Conservation (phyloP, 2,113 vertebrate species). For the Petromus typicus region DNA sequence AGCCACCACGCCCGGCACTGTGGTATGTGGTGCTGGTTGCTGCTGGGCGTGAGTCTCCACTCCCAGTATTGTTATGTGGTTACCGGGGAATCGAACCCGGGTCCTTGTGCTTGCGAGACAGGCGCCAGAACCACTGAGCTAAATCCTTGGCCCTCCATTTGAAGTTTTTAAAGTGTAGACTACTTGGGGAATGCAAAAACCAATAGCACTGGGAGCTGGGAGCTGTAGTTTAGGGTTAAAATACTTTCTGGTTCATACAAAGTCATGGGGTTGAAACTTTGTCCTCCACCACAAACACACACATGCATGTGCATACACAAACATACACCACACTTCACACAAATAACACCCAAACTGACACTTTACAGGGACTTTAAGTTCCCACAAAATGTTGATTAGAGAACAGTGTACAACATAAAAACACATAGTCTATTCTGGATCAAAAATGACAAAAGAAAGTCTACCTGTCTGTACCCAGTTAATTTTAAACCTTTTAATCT, state of each 20-base stretch:
- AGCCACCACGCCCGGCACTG: too few species aligned
- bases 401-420: not conserved
- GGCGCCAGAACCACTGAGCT: too few species aligned
- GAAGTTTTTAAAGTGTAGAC: constrained; percentile 43
- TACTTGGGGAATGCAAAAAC: constrained; percentile 15
- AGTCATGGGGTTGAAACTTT: not conserved
- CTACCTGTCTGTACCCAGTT: not conserved
- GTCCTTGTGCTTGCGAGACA: too few species aligned
- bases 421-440: not conserved
- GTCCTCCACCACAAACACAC: not conserved
- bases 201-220: not conserved
- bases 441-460: not conserved
- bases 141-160: not conserved
- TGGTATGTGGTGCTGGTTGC: too few species aligned
- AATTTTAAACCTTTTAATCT: constrained; percentile 2
- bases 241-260: not conserved
- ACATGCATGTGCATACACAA: not conserved
- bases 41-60: too few species aligned
- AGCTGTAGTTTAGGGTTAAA: not conserved
- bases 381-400: constrained; percentile 4
- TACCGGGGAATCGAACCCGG: too few species aligned
- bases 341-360: not conserved
- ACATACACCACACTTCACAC: not conserved
- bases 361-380: not conserved
- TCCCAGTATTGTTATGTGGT: too few species aligned